Conservation (phyloP, 2,888 invertebrate species). For the Spialia ferax region DNA sequence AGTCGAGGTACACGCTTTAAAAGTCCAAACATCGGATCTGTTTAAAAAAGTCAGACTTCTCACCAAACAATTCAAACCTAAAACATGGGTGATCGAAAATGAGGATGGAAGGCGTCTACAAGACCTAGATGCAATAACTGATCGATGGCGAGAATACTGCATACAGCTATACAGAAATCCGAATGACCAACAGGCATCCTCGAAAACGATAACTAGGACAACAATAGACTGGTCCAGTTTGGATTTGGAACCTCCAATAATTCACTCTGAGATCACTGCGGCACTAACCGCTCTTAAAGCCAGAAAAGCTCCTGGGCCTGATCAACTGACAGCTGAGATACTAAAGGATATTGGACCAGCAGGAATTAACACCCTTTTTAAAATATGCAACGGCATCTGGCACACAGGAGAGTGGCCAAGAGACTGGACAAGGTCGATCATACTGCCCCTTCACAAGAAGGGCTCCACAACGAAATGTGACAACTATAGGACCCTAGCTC, state of each 20-base stretch:
- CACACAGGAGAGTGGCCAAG: slow-evolving; percentile 32
- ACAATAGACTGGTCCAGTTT: not conserved
- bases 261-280: not conserved
- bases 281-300: not conserved
- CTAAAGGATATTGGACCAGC: not conserved
- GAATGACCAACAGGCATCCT: not conserved
- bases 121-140: slow-evolving; percentile 8
- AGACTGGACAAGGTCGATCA: slow-evolving; percentile 36
- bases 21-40: slow-evolving; percentile 11
- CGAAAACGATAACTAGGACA: not conserved
- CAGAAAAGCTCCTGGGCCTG: slow-evolving; percentile 13
- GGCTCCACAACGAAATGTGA: slow-evolving; percentile 29
- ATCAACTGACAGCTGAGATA: not conserved
- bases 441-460: slow-evolving; percentile 38
- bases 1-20: not conserved
- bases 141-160: slow-evolving; percentile 23
- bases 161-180: not conserved
- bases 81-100: slow-evolving; percentile 17
- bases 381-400: slow-evolving; percentile 34
- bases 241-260: slow-evolving; percentile 1
- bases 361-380: not conserved
- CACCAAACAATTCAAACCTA: slow-evolving; percentile 23
- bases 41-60: slow-evolving; percentile 19
- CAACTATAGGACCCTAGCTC: slow-evolving; percentile 21
- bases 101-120: slow-evolving; percentile 7